Evolutionary conservation across 1,140 invertebrate genomes (phyloP), one percentile per base, ranked within the genome.

Genomic region (Hypsibius dujardini): DNA sequence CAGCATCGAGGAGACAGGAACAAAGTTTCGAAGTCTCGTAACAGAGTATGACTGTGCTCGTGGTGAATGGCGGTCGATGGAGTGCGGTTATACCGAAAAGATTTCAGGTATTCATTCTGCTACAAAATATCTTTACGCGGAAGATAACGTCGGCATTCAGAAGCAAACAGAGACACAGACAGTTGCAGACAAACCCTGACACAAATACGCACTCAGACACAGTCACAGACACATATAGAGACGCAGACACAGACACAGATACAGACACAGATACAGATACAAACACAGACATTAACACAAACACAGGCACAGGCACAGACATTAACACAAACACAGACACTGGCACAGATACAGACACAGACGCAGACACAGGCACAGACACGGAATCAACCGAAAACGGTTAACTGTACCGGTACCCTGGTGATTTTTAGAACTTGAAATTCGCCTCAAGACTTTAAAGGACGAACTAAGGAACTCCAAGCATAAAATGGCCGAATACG

Each of bases 371-470:
- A n/a, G n/a, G n/a, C n/a, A n/a, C n/a, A n/a, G n/a, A n/a, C n/a
- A n/a, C n/a, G n/a, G n/a, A n/a, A n/a, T n/a, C n/a, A n/a, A n/a
- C n/a, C n/a, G n/a, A n/a, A n/a, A n/a, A n/a, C n/a, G n/a, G n/a
- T n/a, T n/a, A n/a, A n/a, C n/a, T n/a, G n/a, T n/a, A n/a, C n/a
- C n/a, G n/a, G n/a, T 56, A n/a, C 50, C 7, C n/a, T 7, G 7
- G n/a, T 56, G n/a, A 7, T 67, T 67, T 67, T 3, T 67, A 67
- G 62, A 67, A 14, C 42, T 67, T 12, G 62, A 67, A 42, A 67
- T 12, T 42, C 7, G 42, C 7, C 7, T 67, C 7, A 67, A 67
- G 42, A 3, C 12, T 14, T 14, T 67, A 42, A 7, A 42, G 7
- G 62, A 67, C 3, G 62, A 67, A 7, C 62, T 67, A 3, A 12